These are phyloP conservation scores for Micromesistius poutassou DNA, from an alignment of 2,797 vertebrate species.

Conservation along the genomic window DNA sequence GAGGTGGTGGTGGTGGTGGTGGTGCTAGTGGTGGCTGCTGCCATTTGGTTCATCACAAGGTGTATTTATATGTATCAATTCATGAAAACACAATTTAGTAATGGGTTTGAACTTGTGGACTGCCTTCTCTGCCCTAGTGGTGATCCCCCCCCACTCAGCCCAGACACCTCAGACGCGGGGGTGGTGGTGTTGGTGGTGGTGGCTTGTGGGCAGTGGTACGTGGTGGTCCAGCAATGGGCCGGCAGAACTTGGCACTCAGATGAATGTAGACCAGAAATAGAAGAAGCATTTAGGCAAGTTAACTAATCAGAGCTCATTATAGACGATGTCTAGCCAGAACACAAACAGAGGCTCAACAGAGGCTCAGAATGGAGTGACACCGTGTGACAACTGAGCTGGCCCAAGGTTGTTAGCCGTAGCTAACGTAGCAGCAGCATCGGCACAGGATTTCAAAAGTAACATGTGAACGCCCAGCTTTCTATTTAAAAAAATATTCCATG, in stretches of 20 bases:
- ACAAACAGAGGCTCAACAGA: slow-evolving; percentile 69
- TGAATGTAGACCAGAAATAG: slow-evolving; percentile 61
- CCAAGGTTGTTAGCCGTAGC: slow-evolving; percentile 31
- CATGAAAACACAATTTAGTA: background rate
- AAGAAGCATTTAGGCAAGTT: slow-evolving; percentile 69
- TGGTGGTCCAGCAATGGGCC: slow-evolving; percentile 35
- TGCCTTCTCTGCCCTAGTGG: slow-evolving; percentile 35
- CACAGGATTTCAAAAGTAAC: slow-evolving; percentile 3
- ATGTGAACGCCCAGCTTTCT: slow-evolving; percentile 10
- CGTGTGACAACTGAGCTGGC: slow-evolving; percentile 51
- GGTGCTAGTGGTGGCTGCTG: background rate
- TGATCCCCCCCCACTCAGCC: slow-evolving; percentile 41
- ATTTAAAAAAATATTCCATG: slow-evolving; percentile 39
- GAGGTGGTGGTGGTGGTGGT: background rate
- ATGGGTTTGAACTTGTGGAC: slow-evolving; percentile 26
- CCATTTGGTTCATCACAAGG: background rate
- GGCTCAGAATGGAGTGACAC: slow-evolving; percentile 61
- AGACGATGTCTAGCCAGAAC: slow-evolving; percentile 76
- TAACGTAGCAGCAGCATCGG: slow-evolving; percentile 15
- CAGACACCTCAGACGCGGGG: slow-evolving; percentile 54
- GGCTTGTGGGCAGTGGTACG: slow-evolving; percentile 31
- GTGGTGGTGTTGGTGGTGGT: slow-evolving; percentile 15
- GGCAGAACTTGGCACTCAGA: background rate
- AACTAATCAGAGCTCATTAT: slow-evolving; percentile 77
- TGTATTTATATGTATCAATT: background rate